These are phyloP conservation scores for Panurus biarmicus DNA, from an alignment of 2,113 vertebrate genomes.

Conservation along the genomic window DNA sequence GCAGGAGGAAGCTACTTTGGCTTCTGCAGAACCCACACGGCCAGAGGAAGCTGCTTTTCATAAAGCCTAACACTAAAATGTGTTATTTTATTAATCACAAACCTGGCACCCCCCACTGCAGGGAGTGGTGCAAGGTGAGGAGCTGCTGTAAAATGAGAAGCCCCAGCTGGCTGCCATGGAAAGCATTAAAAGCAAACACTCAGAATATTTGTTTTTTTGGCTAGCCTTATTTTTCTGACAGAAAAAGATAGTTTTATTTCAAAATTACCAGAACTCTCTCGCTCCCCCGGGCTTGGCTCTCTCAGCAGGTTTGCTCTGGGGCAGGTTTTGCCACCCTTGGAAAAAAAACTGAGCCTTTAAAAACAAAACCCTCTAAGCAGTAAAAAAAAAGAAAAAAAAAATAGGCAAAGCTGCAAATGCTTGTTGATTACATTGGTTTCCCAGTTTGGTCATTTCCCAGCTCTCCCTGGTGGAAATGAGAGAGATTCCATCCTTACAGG, in stretches of 20 bases:
- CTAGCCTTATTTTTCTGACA: background rate
- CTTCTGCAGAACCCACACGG: background rate
- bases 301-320: accelerated
- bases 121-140: background rate
- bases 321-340: background rate
- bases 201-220: background rate
- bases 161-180: background rate
- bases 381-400: background rate
- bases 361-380: background rate
- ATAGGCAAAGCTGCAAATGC: background rate
- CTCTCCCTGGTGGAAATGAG: background rate
- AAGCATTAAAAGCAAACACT: background rate
- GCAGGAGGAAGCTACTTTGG: background rate
- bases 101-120: background rate
- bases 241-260: background rate
- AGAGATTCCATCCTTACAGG: background rate
- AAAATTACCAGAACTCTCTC: background rate
- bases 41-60: background rate
- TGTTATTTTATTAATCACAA: background rate
- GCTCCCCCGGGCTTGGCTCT: background rate
- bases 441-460: background rate
- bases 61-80: background rate
- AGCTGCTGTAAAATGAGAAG: background rate
- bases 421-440: background rate
- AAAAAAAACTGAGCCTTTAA: background rate